A percentile compares a stretch with the other conserved stretches of the same genome.
Evolutionary conservation across 2,797 vertebrate species (phyloP).

Genomic region (Apogon talboti): DNA sequence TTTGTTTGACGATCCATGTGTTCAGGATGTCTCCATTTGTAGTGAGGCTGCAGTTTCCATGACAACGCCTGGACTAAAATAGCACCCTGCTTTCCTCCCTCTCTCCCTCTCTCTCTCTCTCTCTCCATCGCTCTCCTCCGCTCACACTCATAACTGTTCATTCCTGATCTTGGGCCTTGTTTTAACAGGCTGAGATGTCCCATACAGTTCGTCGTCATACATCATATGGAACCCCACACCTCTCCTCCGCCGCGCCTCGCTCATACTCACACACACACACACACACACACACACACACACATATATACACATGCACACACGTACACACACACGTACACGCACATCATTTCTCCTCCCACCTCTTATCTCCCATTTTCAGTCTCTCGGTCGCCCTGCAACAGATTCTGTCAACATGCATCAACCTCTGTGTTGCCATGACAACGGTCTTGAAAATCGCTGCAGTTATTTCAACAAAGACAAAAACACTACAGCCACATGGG

Average conservation of each 20-base stretch:
- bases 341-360: constrained; percentile 67
- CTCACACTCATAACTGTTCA: constrained; percentile 68
- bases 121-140: constrained; percentile 23
- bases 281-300: background rate
- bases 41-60: constrained; percentile 88
- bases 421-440: constrained; percentile 72
- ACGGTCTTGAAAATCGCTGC: constrained; percentile 75
- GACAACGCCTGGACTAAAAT: constrained; percentile 86
- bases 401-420: constrained; percentile 81
- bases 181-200: constrained; percentile 64
- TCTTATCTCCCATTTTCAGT: constrained; percentile 78
- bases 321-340: background rate
- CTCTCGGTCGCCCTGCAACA: constrained; percentile 73
- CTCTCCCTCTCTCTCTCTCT: constrained; percentile 24
- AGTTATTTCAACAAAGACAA: constrained; percentile 80
- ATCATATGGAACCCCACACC: constrained; percentile 51
- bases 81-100: constrained; percentile 70
- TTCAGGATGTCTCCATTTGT: constrained; percentile 86
- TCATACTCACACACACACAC: background rate
- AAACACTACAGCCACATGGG: constrained; percentile 67
- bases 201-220: constrained; percentile 62
- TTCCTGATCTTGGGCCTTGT: constrained; percentile 66
- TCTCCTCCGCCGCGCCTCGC: background rate
- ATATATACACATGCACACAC: background rate
- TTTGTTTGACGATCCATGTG: constrained; percentile 82